Base-by-base conservation (phyloP, 2,888 invertebrate species). In the Alentia gelatinosa region DNA sequence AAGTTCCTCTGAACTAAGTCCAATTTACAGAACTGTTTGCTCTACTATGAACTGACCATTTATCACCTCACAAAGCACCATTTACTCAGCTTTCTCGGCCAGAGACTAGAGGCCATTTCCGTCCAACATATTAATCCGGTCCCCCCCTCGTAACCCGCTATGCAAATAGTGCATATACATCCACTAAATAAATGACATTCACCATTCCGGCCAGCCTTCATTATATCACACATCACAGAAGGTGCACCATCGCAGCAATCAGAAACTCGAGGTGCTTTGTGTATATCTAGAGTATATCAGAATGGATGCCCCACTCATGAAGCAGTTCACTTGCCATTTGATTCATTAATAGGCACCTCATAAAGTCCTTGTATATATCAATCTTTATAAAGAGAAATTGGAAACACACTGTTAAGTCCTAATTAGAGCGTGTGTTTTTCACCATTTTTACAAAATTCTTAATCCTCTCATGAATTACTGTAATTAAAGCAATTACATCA, bases 201-300 rank as follows among this genome's bases (percentile, higher is more conserved):
- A 30, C 26, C 68, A 30, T 4, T 30, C 3, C 33, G 12, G 12
- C 30, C 68, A 30, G 3, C 26, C 12, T 26, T 68, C 56, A 56
- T 56, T n/a, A 56, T 68, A 68, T 68, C 68, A 68, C 68, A 68
- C 68, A 68, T 68, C 68, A 68, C 68, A 68, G 68, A 68, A 68
- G 26, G 68, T 30, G 23, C 68, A 12, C 26, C 68, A 68, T 68
- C 68, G 0, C 3, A 68, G 68, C n/a, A 68, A 30, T 68, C 12
- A 68, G 23, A 56, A 1, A 56, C 23, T 56, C 19, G 56, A 56
- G 12, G 47, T 47, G 9, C 47, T 19, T 12, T 47, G 19, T 47
- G 47, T 56, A n/a, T 56, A 56, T 5, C 23, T 56, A 19, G 1
- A 19, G n/a, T 56, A 56, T 5, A 1, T 4, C 23, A 56, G n/a